Conservation (phyloP, 2,797 vertebrate genomes). For the Phrynocephalus guinanensis region DNA sequence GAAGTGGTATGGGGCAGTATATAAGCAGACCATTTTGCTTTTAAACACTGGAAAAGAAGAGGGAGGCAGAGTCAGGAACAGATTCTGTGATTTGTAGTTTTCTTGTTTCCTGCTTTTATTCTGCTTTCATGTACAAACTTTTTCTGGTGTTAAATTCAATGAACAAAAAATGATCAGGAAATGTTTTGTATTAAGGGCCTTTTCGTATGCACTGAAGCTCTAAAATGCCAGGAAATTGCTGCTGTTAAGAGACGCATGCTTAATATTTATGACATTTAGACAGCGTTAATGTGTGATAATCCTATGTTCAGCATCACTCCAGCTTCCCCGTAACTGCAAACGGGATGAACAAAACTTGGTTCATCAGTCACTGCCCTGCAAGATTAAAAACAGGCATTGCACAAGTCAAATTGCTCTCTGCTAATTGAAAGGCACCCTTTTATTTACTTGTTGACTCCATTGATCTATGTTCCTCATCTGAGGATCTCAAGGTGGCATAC, state of each 20-base stretch:
- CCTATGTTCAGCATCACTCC: not conserved
- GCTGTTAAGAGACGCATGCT: not conserved
- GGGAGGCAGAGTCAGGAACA: not conserved
- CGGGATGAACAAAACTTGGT: not conserved
- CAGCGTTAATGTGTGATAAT: not conserved
- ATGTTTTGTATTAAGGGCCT: not conserved
- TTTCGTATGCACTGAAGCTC: not conserved
- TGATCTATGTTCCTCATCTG: too few species aligned
- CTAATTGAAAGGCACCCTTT: not conserved
- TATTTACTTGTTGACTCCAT: too few species aligned
- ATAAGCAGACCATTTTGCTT: too few species aligned
- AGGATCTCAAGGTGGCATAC: too few species aligned
- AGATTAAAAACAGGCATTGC: not conserved
- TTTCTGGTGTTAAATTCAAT: not conserved
- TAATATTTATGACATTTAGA: not conserved
- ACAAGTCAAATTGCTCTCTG: not conserved
- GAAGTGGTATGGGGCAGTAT: too few species aligned
- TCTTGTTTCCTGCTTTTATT: not conserved
- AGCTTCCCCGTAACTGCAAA: not conserved
- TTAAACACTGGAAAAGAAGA: not conserved
- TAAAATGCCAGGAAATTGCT: not conserved
- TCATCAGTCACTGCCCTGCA: not conserved
- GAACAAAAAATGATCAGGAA: not conserved
- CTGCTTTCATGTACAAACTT: not conserved
- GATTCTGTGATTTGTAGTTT: not conserved